Base-by-base conservation (phyloP, 2,797 vertebrate genomes). In the Sebastes vulpes region DNA sequence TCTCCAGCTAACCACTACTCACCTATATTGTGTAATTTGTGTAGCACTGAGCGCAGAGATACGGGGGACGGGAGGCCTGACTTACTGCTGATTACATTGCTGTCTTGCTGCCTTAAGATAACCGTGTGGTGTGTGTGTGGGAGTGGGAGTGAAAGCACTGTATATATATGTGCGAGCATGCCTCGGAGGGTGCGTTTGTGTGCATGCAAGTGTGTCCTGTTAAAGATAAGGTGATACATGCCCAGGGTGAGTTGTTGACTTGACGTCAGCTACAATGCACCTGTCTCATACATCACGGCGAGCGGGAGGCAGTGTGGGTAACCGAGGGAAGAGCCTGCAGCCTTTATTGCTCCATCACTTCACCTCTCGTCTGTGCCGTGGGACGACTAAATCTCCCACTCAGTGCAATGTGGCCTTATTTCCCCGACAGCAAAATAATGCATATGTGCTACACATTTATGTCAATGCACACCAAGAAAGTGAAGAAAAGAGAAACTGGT, bases 211-310 rank as follows among this genome's bases (percentile, higher is more conserved):
- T 50, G 32, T 71, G 84, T 83, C 76, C 76, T 70, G 72, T 78
- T 67, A 31, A 71, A 90, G 88, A 94, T 94, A 90, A 92, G 86
- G 88, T 89, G 88, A 90, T 85, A 67, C 75, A 90, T 85, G 82
- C 60, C 57, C 28, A 7, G 78, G 20, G 77, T 86, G 77, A 88
- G 66, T 77, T 84, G 87, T 89, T 76, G 85, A 87, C 84, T 86
- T 66, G 82, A 69, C 54, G 48, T 90, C 61, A 61, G 50, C 73
- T 75, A 88, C 87, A 89, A 74, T 89, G 85, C 82, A 83, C 79
- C 83, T 90, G 88, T 83, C 89, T 89, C 89, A 65, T 93, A 79
- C 82, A 91, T 94, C 92, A 91, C 6, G 10, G 61, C 6, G 73
- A 81, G 79, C 68, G 32, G 71, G 75, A 81, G 79, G 56, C 29